These are phyloP conservation scores for Epinotia ramella DNA, from an alignment of 2,888 invertebrate genomes.

Conservation along the genomic window DNA sequence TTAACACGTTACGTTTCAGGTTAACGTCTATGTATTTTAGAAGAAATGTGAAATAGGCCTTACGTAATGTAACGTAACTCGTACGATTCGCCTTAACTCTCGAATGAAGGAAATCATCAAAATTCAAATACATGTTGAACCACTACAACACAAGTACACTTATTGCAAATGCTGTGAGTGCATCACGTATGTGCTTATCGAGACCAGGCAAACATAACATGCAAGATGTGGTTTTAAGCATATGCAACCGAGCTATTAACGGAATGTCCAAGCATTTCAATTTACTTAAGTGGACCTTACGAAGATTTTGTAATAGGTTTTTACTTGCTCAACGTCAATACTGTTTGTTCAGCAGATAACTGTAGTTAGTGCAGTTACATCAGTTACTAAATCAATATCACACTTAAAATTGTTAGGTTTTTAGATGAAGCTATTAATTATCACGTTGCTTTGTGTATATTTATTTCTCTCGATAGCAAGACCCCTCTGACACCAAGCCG, in stretches of 20 bases:
- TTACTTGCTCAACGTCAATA: conserved; percentile 29
- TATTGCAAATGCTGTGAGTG: not conserved
- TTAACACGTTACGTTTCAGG: too few relatives aligned
- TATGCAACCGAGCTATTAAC: conserved; percentile 2
- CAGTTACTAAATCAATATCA: conserved; percentile 6
- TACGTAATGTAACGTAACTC: conserved; percentile 29
- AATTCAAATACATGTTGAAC: not conserved
- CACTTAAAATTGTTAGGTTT: not conserved
- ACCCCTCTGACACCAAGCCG: conserved; percentile 7
- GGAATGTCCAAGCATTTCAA: conserved; percentile 19
- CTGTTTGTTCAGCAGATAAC: conserved; percentile 3
- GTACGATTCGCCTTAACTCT: conserved; percentile 2
- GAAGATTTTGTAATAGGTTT: conserved; percentile 35
- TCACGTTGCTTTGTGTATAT: not conserved
- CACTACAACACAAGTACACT: conserved; percentile 4
- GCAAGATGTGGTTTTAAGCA: conserved; percentile 15
- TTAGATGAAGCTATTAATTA: not conserved
- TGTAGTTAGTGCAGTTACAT: not conserved
- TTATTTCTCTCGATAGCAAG: not conserved
- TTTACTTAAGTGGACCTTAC: conserved; percentile 26
- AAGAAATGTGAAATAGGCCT: conserved; percentile 21
- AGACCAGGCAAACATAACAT: conserved; percentile 27
- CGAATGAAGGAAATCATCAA: not conserved
- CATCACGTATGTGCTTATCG: not conserved
- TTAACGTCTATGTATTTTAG: too few relatives aligned